Evolutionary conservation across 2,113 vertebrate genomes (phyloP), one percentile per base, ranked within the genome.

Genomic region (Isurus oxyrinchus): DNA sequence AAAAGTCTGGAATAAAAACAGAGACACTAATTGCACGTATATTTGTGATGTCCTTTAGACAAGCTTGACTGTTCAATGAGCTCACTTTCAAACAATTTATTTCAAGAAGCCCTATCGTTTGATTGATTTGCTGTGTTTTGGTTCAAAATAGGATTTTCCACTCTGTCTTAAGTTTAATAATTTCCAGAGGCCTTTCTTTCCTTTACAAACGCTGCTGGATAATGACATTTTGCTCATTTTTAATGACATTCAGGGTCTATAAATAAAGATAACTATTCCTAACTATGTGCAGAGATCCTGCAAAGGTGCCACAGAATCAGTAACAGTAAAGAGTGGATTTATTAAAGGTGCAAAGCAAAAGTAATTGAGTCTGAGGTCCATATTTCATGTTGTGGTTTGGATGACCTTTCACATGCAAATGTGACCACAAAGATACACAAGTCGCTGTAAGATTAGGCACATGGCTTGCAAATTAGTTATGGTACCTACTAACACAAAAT

Each of bases 41-140:
- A 93, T 40, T 63, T 40, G n/a, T 91, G 3, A 61, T 49, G 55
- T 40, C 55, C 31, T 94, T 94, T 63, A 11, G 21, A 61, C 59
- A 95, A 59, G 55, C 35, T 35, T 57, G 27, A 91, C 88, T 35
- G 40, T 94, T 72, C 94, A 31, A 3, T 31, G 21, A 27, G 49
- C 44, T 19, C 27, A 76, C 44, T 27, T 95, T 53, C n/a, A 94
- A 94, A 44, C 93, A 14, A 55, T 72, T 76, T 94, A 94, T 40
- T 66, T 57, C 61, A 59, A 93, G n/a, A 44, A 13, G 0, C 10
- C 55, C 31, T 59, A 40, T 10, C 35, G 66, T 63, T 94, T 66
- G 90, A 94, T 66, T 94, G 55, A 90, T 90, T 63, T 88, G 44
- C 16, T 16, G 40, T 40, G n/a, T 84, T 55, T 94, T 94, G 90